A percentile compares a stretch with the other conserved stretches of the same genome.
These are phyloP conservation scores for Eremobia ochroleuca DNA, from an alignment of 2,888 invertebrate genomes.

Conservation along the genomic window DNA sequence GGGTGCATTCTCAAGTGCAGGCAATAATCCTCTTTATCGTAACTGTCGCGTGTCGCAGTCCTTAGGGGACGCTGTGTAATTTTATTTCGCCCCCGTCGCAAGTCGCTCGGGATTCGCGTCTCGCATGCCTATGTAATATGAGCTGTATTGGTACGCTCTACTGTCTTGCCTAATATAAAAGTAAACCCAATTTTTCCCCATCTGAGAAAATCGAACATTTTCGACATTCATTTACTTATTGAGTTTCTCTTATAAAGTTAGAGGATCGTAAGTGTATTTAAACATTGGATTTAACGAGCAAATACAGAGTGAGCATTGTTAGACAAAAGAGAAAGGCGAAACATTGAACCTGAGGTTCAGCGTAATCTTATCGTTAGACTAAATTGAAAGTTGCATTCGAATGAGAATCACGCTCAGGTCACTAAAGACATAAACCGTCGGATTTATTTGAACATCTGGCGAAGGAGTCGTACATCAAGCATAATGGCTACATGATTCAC, in stretches of 20 bases:
- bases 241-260: slow-evolving; percentile 16
- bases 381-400: slow-evolving; percentile 55
- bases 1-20: slow-evolving; percentile 88
- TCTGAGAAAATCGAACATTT: slow-evolving; percentile 32
- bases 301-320: slow-evolving; percentile 21
- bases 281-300: slow-evolving; percentile 32
- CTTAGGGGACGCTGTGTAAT: slow-evolving; percentile 82
- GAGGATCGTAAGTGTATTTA: background rate
- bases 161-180: slow-evolving; percentile 59
- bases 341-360: slow-evolving; percentile 11
- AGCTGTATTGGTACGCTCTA: slow-evolving; percentile 68
- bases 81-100: slow-evolving; percentile 78
- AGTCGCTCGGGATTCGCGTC: slow-evolving; percentile 75
- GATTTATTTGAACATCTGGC: slow-evolving; percentile 78
- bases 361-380: slow-evolving; percentile 27
- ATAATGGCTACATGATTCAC: slow-evolving; percentile 85
- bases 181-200: slow-evolving; percentile 57
- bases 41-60: slow-evolving; percentile 81
- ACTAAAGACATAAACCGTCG: slow-evolving; percentile 50
- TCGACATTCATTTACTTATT: slow-evolving; percentile 40
- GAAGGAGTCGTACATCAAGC: slow-evolving; percentile 79
- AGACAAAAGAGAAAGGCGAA: slow-evolving; percentile 46
- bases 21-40: slow-evolving; percentile 86
- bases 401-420: slow-evolving; percentile 47
- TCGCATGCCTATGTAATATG: slow-evolving; percentile 76